A percentile compares a stretch with the other conserved stretches of the same genome.
phyloP scores from a whole-genome alignment of 2,113 vertebrate genomes.

The Mugil cephalus region DNA sequence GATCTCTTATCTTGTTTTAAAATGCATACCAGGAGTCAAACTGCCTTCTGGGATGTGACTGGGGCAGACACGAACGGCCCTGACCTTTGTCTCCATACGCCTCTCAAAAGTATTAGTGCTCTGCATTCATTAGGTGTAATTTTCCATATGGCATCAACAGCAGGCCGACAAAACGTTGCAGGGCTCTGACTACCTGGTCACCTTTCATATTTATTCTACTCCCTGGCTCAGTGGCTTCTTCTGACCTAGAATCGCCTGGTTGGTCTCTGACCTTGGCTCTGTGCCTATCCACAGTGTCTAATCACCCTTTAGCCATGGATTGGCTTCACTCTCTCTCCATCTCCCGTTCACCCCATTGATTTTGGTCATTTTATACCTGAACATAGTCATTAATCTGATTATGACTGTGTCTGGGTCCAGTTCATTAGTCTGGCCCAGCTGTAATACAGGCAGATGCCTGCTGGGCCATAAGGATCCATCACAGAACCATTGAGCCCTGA shows the following conservation, averaged over 20 bases:
- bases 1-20: conserved; percentile 25
- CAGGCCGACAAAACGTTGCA: conserved; percentile 42
- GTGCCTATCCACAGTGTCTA: conserved; percentile 55
- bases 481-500: conserved; percentile 79
- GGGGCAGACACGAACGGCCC: conserved; percentile 24
- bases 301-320: conserved; percentile 60
- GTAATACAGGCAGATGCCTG: conserved; percentile 79
- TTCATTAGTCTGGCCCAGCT: conserved; percentile 81
- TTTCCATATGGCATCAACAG: conserved; percentile 63
- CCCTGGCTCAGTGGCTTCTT: conserved; percentile 21
- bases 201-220: conserved; percentile 51
- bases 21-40: conserved; percentile 32
- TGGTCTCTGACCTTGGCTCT: conserved; percentile 70
- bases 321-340: conserved; percentile 40
- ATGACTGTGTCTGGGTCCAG: conserved; percentile 76
- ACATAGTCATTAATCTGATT: conserved; percentile 82
- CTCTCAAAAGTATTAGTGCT: conserved; percentile 50
- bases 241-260: conserved; percentile 50
- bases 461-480: conserved; percentile 78
- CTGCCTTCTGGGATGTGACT: conserved; percentile 41
- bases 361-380: conserved; percentile 79
- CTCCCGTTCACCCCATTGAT: conserved; percentile 72
- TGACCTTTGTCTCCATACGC: conserved; percentile 64
- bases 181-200: conserved; percentile 17
- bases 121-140: conserved; percentile 58